Evolutionary conservation across 2,797 vertebrate genomes (phyloP).

Genomic region (Channallabes apus): DNA sequence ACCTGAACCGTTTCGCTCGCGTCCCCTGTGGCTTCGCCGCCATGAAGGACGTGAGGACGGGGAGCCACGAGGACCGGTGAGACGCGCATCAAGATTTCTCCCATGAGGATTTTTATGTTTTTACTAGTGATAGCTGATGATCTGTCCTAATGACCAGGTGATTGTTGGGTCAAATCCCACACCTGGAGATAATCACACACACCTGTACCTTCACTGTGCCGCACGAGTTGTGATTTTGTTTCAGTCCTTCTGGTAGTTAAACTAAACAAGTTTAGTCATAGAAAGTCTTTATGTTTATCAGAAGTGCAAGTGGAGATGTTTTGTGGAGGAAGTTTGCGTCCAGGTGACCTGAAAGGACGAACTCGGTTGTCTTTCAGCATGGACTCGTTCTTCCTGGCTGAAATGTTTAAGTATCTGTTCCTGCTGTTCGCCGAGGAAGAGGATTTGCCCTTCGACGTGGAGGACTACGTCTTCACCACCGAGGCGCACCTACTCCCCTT

Average conservation of each 20-base stretch:
- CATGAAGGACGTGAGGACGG: constrained; percentile 97
- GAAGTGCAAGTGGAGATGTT: not conserved
- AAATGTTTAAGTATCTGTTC: constrained; percentile 99
- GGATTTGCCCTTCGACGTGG: constrained; percentile 92
- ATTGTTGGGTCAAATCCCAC: not conserved
- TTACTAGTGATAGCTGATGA: not conserved
- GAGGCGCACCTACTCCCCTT: constrained; percentile 97
- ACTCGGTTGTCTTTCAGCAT: constrained; percentile 74
- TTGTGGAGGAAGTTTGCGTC: not conserved
- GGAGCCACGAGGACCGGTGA: constrained; percentile 98
- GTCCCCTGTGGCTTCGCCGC: constrained; percentile 98
- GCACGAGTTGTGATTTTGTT: not conserved
- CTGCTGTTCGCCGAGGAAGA: constrained; percentile 92
- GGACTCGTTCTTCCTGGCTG: constrained; percentile 98
- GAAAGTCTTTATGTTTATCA: not conserved
- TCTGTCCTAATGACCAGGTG: not conserved
- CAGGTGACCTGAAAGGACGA: no score
- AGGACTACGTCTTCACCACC: constrained; percentile 97
- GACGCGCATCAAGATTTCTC: constrained; percentile 16
- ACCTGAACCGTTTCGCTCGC: constrained; percentile 96
- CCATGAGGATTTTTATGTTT: not conserved
- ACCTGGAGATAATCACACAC: not conserved
- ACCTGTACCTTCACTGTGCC: not conserved
- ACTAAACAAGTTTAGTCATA: not conserved
- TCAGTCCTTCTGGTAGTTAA: no score